Evolutionary conservation across 2,113 vertebrate species (phyloP).

Genomic region (Brachyistius frenatus): DNA sequence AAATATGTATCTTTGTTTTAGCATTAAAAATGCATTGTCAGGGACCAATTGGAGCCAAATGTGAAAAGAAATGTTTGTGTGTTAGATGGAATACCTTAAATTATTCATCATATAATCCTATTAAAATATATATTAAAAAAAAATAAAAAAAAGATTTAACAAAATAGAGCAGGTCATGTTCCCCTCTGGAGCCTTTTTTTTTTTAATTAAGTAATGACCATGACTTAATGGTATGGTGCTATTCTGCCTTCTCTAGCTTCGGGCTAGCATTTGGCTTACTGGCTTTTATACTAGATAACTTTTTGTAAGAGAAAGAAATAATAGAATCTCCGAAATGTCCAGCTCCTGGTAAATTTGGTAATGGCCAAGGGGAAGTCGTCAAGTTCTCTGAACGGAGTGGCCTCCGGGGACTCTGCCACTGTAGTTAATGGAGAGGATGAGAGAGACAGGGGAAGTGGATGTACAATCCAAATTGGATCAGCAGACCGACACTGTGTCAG

Average conservation of each 20-base stretch:
- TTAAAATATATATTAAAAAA: constrained; percentile 4
- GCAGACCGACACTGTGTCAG: neutral
- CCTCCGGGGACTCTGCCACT: too few species aligned
- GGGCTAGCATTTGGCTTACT: constrained; percentile 8
- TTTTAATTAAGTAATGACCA: constrained; percentile 52
- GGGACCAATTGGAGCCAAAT: neutral
- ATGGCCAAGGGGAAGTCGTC: too few species aligned
- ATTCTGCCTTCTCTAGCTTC: constrained; percentile 10
- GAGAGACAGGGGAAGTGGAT: constrained; percentile 1
- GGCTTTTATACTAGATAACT: neutral
- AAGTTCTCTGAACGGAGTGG: neutral
- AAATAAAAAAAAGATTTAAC: constrained; percentile 33
- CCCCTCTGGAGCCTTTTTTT: constrained; percentile 49
- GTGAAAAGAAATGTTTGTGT: neutral
- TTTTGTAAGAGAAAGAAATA: neutral
- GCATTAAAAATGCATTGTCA: neutral
- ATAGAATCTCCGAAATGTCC: neutral
- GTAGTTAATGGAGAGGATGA: too few species aligned
- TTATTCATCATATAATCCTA: constrained; percentile 46
- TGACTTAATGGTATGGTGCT: constrained; percentile 12
- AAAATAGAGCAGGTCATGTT: constrained; percentile 46
- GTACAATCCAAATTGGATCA: neutral
- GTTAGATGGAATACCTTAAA: constrained; percentile 1
- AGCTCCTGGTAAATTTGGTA: constrained; percentile 15
- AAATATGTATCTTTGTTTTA: neutral